Evolutionary conservation across 1,140 invertebrate species (phyloP).

Genomic region (Patella vulgata): DNA sequence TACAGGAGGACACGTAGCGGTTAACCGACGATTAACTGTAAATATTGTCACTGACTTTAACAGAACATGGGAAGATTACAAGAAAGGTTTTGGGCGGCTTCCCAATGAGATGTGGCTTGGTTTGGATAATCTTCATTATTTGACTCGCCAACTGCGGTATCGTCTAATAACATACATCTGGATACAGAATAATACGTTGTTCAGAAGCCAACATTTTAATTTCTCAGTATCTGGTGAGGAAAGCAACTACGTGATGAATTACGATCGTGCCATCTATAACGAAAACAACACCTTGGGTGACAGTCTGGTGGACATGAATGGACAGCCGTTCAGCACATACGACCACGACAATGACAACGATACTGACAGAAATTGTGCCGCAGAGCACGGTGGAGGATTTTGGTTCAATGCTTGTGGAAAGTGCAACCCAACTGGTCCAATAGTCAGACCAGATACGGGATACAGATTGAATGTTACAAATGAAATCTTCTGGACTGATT

Average conservation of each 20-base stretch:
- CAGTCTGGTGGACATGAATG: slow-evolving; percentile 1
- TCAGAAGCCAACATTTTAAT: too few species aligned
- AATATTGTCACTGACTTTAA: too few species aligned
- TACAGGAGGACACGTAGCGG: too few species aligned
- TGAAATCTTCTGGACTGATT: slow-evolving; percentile 4
- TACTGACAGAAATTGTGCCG: slow-evolving; percentile 12
- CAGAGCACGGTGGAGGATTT: slow-evolving; percentile 21
- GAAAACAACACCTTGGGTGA: background rate
- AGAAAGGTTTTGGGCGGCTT: slow-evolving; percentile 72
- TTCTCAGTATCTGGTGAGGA: too few species aligned
- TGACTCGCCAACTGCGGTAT: slow-evolving; percentile 63
- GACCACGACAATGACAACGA: slow-evolving; percentile 16
- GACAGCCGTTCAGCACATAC: slow-evolving; percentile 15
- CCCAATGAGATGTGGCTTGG: slow-evolving; percentile 75
- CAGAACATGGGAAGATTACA: slow-evolving; percentile 73
- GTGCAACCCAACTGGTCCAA: slow-evolving; percentile 22
- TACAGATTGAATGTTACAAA: background rate
- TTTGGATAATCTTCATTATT: slow-evolving; percentile 72
- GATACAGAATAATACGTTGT: too few species aligned
- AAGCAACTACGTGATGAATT: slow-evolving; percentile 4
- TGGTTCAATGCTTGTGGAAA: slow-evolving; percentile 23
- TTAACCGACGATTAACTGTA: too few species aligned
- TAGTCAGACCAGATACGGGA: background rate
- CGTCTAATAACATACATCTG: too few species aligned
- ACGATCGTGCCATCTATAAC: background rate